Conservation (phyloP, 2,113 vertebrate genomes). For the Stomatorhinus ivindoensis region DNA sequence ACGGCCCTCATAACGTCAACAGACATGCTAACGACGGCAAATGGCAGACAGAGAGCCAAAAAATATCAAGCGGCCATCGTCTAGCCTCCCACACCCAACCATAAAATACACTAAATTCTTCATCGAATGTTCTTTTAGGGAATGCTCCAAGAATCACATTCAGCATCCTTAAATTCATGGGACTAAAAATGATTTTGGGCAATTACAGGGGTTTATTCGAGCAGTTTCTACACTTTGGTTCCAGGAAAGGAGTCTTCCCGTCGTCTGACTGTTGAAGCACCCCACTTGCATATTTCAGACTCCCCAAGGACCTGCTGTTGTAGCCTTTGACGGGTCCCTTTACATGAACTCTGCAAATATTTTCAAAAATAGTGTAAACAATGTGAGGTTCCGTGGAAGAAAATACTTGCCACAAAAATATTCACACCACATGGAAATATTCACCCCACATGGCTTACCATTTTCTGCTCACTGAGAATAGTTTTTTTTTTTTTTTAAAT, state of each 20-base stretch:
- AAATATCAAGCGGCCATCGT: neutral
- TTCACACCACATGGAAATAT: neutral
- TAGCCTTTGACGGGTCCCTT: neutral
- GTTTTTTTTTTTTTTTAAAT: too few species aligned
- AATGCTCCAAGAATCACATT: neutral
- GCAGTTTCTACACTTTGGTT: neutral
- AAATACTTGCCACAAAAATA: neutral
- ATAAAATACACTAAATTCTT: neutral
- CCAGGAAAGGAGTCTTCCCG: neutral
- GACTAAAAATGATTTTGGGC: neutral
- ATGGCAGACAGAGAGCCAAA: neutral
- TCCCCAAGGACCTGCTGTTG: neutral
- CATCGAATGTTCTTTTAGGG: neutral
- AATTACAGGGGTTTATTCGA: neutral
- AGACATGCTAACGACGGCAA: conserved; percentile 1
- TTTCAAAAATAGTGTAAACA: neutral
- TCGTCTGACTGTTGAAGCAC: neutral
- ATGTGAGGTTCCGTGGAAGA: neutral
- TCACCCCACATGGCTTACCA: neutral
- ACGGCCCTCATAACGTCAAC: neutral
- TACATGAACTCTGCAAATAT: neutral
- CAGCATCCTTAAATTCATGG: neutral
- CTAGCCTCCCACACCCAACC: neutral
- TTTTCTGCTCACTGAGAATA: neutral
- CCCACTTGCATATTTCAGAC: neutral